Evolutionary conservation across 1,140 invertebrate genomes (phyloP).

Genomic region (Penaeus vannamei): DNA sequence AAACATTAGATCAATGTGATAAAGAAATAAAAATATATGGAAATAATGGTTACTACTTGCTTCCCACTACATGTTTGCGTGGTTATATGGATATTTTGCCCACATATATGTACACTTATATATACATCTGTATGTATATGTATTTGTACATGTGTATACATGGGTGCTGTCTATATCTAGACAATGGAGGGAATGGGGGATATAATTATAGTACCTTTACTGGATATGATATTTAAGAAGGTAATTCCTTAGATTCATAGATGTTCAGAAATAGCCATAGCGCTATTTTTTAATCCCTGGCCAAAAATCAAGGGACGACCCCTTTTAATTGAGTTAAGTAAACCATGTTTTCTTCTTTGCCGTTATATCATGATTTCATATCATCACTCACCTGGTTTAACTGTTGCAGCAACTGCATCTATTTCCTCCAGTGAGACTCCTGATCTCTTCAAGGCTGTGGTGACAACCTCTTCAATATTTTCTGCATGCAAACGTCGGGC

Average conservation of each 20-base stretch:
- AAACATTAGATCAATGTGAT: no score
- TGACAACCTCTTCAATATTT: conserved; percentile 84
- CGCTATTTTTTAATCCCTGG: no score
- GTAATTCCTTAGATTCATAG: no score
- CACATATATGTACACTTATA: not conserved
- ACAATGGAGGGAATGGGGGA: no score
- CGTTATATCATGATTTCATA: not conserved
- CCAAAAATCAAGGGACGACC: not conserved
- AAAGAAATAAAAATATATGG: no score
- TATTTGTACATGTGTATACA: not conserved
- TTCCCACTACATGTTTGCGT: no score
- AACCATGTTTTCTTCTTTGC: not conserved
- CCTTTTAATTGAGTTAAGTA: not conserved
- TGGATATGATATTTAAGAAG: no score
- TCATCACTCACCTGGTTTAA: conserved; percentile 80
- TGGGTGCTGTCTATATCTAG: not conserved
- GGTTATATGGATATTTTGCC: no score
- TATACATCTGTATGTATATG: conserved; percentile 5
- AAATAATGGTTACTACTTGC: no score
- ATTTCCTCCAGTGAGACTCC: conserved; percentile 81
- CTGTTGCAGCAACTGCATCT: conserved; percentile 92
- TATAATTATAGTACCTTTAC: no score
- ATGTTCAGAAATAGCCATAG: no score
- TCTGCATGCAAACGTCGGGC: conserved; percentile 86
- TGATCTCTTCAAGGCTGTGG: conserved; percentile 79